phyloP scores from a whole-genome alignment of 1,140 invertebrate species.

The Fopius arisanus region DNA sequence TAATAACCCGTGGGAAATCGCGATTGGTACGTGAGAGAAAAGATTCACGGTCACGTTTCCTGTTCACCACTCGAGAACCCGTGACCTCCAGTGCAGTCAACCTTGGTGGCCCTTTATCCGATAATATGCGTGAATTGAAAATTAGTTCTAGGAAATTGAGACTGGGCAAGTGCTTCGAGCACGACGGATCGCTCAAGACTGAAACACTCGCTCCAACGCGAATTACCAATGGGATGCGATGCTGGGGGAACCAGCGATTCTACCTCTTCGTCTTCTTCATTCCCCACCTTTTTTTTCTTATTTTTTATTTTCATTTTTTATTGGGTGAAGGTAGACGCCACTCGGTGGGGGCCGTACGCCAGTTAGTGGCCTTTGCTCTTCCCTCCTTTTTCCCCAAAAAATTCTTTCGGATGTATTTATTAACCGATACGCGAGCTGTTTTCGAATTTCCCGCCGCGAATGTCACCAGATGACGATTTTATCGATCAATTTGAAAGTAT shows the following conservation, averaged over 20 bases:
- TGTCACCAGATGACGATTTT: too few relatives aligned
- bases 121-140: not conserved
- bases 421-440: too few relatives aligned
- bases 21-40: conserved; percentile 18
- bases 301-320: not conserved
- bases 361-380: not conserved
- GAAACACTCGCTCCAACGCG: not conserved
- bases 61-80: conserved; percentile 24
- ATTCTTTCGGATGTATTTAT: too few relatives aligned
- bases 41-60: conserved; percentile 35
- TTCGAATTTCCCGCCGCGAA: too few relatives aligned
- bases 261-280: not conserved
- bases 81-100: conserved; percentile 21
- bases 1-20: not conserved
- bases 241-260: not conserved
- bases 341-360: not conserved
- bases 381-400: not conserved
- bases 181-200: not conserved
- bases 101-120: not conserved
- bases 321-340: not conserved
- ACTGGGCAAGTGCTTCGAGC: not conserved
- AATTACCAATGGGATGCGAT: not conserved
- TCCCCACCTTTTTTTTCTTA: not conserved
- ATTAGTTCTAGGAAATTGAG: not conserved
- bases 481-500: too few relatives aligned